Evolutionary conservation across 2,797 vertebrate genomes (phyloP), one percentile per base, ranked within the genome.

Genomic region (Gadopsis bispinosus): DNA sequence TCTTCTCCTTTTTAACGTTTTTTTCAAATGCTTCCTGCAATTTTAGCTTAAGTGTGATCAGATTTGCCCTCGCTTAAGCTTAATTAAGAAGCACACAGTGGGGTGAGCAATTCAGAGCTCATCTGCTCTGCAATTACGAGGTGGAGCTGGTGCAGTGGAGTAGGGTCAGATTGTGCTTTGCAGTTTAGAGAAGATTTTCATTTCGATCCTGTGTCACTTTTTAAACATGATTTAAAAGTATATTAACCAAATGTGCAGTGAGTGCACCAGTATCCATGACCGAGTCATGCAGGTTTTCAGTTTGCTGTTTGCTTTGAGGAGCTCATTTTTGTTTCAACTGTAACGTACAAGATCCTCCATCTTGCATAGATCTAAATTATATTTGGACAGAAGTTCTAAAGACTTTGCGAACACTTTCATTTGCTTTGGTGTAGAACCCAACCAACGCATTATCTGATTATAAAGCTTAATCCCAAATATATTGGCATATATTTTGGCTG

Each of bases 31-130:
- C 58, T 61, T 73, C 12, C 19, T 59, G n/a, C n/a, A 48, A 3
- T 22, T 41, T 7, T 59, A 35, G 68, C 20, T 31, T 26, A 9
- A 63, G 54, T 62, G 35, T 73, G 50, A 62, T 79, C 58, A 55
- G n/a, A 72, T 76, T 75, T 47, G 16, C 4, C 55, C 20, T 53
- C 7, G 19, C 14, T 67, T 51, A 55, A 81, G 37, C 29, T 48
- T 72, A 47, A 47, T 63, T 11, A 41, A 51, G 13, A 45, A 35
- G 22, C 14, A 69, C n/a, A 65, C 56, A 56, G 64, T 41, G 13
- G 64, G 20, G 13, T 85, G 81, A 87, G 83, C 75, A 73, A 66
- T 61, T 60, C 43, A 63, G 47, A 84, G 66, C 45, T 77, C 35
- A 56, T 84, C 58, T 69, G 39, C 29, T 72, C 53, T 51, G 22